Base-by-base conservation (phyloP, 2,113 vertebrate species). In the Microcebus jonahi region DNA sequence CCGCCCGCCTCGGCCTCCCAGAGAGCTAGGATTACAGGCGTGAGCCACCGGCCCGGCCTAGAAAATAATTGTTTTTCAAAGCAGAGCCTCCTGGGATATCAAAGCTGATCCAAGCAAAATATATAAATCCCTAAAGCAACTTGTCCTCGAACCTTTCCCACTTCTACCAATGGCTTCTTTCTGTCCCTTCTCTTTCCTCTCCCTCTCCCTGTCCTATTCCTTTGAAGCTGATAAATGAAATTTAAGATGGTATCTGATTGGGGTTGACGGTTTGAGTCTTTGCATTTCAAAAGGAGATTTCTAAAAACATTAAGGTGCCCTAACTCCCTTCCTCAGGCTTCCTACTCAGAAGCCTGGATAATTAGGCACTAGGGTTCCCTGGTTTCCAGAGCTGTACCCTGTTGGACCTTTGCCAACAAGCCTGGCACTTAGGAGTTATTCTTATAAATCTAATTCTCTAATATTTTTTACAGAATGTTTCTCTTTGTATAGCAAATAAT, bases 391-490 rank as follows among this genome's bases (percentile, higher is more conserved):
- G 71, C 50, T 93, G 2, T 82, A 77, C 34, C 29, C n/a, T 95
- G 39, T 57, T 92, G 53, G 84, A 39, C 23, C 63, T 94, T 80
- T 92, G 88, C 48, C 77, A 91, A 65, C 39, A 96, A 80, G 50
- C 10, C 48, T 82, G 85, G 27, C 36, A 73, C 45, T 34, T 61
- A 14, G 55, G 63, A 25, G 50, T 65, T 93, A 34, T 93, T 95
- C 61, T 91, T 89, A 89, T 3, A 77, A 95, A 90, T 83, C 20
- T 80, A 94, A 90, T 90, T 94, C 63, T 92, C 34, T 75, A 80
- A 65, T 59, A 63, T 73, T 94, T 97, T 96, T 94, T 92, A 96
- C 36, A 82, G 59, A 53, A 2, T n/a, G 8, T 81, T 96, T 96
- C 68, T 92, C 95, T 92, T 93, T 95, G 71, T 80, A 63, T 71